These are phyloP conservation scores for Diadumene lineata DNA, from an alignment of 92 coral and sea anemone species.

Conservation along the genomic window DNA sequence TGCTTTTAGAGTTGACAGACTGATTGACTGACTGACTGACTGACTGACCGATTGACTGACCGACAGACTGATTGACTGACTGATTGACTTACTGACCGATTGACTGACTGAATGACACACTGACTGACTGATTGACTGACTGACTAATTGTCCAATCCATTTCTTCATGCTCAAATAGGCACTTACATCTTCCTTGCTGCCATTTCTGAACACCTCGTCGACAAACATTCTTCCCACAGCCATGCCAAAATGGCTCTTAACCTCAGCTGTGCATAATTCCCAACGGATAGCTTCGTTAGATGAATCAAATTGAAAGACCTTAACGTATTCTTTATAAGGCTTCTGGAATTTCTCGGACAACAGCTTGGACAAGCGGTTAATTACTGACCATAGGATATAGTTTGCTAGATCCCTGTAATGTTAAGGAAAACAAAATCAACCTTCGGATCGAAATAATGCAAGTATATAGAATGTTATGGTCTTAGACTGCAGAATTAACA, in stretches of 20 bases:
- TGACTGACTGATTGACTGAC: too few relatives aligned
- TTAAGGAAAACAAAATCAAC: background rate
- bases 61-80: too few relatives aligned
- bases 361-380: conserved; percentile 32
- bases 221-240: conserved; percentile 67
- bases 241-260: conserved; percentile 53
- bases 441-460: too few relatives aligned
- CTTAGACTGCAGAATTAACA: too few relatives aligned
- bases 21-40: too few relatives aligned
- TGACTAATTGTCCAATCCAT: too few relatives aligned
- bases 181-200: conserved; percentile 65
- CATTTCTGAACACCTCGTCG: conserved; percentile 57
- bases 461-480: too few relatives aligned
- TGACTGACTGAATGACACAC: too few relatives aligned
- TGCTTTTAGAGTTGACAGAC: too few relatives aligned
- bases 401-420: conserved; percentile 50
- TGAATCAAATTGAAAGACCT: background rate
- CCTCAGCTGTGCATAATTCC: conserved; percentile 32
- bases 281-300: conserved; percentile 28
- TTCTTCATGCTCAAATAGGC: too few relatives aligned
- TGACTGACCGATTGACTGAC: too few relatives aligned
- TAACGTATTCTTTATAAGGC: conserved; percentile 4
- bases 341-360: conserved; percentile 52
- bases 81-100: too few relatives aligned
- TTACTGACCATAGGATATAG: conserved; percentile 70